phyloP scores from a whole-genome alignment of 2,113 vertebrate genomes.

The Kryptolebias marmoratus region DNA sequence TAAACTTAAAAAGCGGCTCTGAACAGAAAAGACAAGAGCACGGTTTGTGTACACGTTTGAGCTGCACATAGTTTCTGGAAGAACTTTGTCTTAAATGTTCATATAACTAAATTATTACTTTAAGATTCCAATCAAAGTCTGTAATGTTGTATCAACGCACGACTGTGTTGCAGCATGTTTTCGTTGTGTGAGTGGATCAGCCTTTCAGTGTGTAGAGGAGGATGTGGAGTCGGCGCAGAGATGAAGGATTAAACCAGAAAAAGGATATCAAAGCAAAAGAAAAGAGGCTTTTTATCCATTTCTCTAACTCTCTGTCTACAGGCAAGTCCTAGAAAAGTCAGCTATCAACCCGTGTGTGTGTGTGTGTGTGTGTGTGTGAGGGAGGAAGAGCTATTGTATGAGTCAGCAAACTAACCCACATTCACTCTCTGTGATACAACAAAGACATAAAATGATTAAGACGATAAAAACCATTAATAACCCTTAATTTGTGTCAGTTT shows the following conservation, averaged over 20 bases:
- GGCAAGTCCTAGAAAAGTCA: slow-evolving; percentile 55
- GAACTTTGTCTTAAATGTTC: too few relatives aligned
- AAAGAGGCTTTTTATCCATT: slow-evolving; percentile 17
- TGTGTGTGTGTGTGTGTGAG: neutral
- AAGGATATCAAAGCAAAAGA: slow-evolving; percentile 25
- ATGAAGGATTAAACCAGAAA: slow-evolving; percentile 21
- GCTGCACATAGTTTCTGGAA: too few relatives aligned
- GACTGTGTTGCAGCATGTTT: neutral
- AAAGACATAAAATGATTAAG: slow-evolving; percentile 6
- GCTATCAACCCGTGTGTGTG: neutral
- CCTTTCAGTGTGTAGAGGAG: slow-evolving; percentile 24
- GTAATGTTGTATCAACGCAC: neutral
- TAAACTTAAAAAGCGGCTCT: neutral
- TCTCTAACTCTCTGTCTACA: slow-evolving; percentile 8
- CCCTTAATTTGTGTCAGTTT: slow-evolving; percentile 3
- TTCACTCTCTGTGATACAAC: neutral
- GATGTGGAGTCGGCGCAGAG: slow-evolving; percentile 8
- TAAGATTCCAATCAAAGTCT: too few relatives aligned
- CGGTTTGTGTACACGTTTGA: too few relatives aligned
- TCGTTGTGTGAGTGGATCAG: slow-evolving; percentile 9
- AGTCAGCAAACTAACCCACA: slow-evolving; percentile 44
- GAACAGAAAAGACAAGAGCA: neutral
- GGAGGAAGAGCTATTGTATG: slow-evolving; percentile 17
- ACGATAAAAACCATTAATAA: slow-evolving; percentile 2
- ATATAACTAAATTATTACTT: too few relatives aligned